A percentile compares a stretch with the other conserved stretches of the same genome.
Evolutionary conservation across 2,797 vertebrate species (phyloP).

Genomic region (Pseudochromis fuscus): DNA sequence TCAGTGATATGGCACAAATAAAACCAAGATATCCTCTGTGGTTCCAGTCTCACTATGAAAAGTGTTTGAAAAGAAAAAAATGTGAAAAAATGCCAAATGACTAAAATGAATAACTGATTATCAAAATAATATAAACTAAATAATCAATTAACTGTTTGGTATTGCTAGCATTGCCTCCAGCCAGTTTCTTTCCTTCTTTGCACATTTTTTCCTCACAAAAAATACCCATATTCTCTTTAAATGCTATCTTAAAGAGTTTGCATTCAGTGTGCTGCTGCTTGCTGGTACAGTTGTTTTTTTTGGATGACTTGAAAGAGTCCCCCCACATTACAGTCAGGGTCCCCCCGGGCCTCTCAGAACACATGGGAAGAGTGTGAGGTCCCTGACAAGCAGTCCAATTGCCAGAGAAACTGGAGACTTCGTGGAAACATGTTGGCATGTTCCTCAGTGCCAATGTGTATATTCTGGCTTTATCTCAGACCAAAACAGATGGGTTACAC

Average conservation of each 20-base stretch:
- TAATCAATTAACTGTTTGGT: too few relatives aligned
- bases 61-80: too few relatives aligned
- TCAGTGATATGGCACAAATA: too few relatives aligned
- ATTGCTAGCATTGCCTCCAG: fast-evolving
- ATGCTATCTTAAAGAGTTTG: slow-evolving; percentile 15
- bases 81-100: too few relatives aligned
- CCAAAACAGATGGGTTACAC: slow-evolving; percentile 26
- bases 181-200: background rate
- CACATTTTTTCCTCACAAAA: background rate
- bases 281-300: slow-evolving; percentile 48
- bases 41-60: too few relatives aligned
- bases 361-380: slow-evolving; percentile 66
- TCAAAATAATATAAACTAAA: background rate
- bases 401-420: slow-evolving; percentile 59
- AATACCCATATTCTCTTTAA: background rate
- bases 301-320: slow-evolving; percentile 50
- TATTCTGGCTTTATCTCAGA: slow-evolving; percentile 37
- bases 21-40: too few relatives aligned
- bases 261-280: slow-evolving; percentile 42
- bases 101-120: background rate
- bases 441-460: slow-evolving; percentile 36
- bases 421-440: slow-evolving; percentile 52
- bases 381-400: slow-evolving; percentile 33
- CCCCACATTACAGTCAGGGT: slow-evolving; percentile 55
- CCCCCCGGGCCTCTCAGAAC: slow-evolving; percentile 66